Evolutionary conservation across 2,797 vertebrate species (phyloP).

Genomic region (Selene dorsalis): DNA sequence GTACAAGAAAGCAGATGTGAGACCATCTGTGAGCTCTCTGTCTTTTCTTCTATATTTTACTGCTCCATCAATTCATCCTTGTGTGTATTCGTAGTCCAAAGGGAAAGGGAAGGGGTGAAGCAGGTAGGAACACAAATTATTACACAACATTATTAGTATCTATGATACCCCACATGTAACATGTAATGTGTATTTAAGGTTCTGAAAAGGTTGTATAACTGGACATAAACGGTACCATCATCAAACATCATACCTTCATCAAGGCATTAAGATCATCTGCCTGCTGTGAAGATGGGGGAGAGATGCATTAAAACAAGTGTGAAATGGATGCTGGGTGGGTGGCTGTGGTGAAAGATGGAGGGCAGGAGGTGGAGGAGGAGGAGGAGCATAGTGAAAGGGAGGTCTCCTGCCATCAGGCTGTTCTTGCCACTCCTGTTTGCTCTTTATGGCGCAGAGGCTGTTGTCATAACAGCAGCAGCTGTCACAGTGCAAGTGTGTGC

Average conservation of each 20-base stretch:
- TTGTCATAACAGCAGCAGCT: conserved; percentile 43
- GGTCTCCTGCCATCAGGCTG: conserved; percentile 27
- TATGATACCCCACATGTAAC: too few relatives aligned
- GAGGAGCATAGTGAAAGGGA: background rate
- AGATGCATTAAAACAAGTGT: conserved; percentile 18
- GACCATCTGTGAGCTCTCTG: conserved; percentile 43
- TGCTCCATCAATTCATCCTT: conserved; percentile 3
- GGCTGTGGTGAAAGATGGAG: conserved; percentile 1
- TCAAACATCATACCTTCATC: too few relatives aligned
- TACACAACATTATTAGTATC: too few relatives aligned
- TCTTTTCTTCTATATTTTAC: conserved; percentile 17
- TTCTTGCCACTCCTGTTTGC: conserved; percentile 29
- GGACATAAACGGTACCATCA: too few relatives aligned
- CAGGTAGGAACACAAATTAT: too few relatives aligned
- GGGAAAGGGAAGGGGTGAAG: too few relatives aligned
- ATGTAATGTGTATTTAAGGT: too few relatives aligned
- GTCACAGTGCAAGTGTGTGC: conserved; percentile 11
- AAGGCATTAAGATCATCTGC: background rate
- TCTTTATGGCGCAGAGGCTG: conserved; percentile 18
- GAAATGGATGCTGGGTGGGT: conserved; percentile 6
- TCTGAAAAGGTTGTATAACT: too few relatives aligned
- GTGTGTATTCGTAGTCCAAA: too few relatives aligned
- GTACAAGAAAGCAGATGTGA: conserved; percentile 45
- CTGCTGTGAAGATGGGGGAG: background rate
- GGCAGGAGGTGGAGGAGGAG: background rate